A percentile compares a stretch with the other conserved stretches of the same genome.
phyloP scores from a whole-genome alignment of 2,888 invertebrate genomes.

The Gerris lacustris region DNA sequence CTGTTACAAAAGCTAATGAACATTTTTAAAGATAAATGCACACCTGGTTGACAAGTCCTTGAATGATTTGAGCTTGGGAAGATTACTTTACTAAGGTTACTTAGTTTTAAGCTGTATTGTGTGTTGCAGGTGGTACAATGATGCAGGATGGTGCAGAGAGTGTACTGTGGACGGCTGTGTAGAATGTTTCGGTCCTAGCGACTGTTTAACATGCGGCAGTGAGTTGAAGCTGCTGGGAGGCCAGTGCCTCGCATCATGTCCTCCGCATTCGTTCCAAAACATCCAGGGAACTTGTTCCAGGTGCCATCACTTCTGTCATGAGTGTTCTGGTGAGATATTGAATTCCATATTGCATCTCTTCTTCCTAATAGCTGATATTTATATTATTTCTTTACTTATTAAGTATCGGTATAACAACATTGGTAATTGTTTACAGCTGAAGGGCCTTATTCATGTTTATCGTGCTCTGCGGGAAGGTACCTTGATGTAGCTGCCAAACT shows the following conservation, averaged over 20 bases:
- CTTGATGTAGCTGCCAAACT: constrained; percentile 43
- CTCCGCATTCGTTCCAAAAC: constrained; percentile 73
- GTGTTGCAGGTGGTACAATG: constrained; percentile 63
- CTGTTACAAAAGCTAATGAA: too few relatives aligned
- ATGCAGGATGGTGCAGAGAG: constrained; percentile 66
- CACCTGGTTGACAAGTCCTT: too few relatives aligned
- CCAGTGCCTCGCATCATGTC: constrained; percentile 74
- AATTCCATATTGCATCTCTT: not conserved
- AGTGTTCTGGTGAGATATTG: constrained; percentile 58
- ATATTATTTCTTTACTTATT: too few relatives aligned
- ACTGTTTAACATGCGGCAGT: constrained; percentile 67
- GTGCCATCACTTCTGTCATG: constrained; percentile 78
- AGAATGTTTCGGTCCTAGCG: constrained; percentile 71
- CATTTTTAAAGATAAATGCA: too few relatives aligned
- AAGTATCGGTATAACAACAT: too few relatives aligned
- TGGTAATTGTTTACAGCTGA: constrained; percentile 41
- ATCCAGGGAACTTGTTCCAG: constrained; percentile 66
- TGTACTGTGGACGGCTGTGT: constrained; percentile 67
- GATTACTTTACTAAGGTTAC: too few relatives aligned
- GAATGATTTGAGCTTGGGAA: too few relatives aligned
- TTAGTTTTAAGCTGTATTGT: too few relatives aligned
- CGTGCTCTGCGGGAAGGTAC: constrained; percentile 59
- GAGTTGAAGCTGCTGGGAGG: constrained; percentile 73
- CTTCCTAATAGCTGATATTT: too few relatives aligned
- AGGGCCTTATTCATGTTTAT: constrained; percentile 59